Evolutionary conservation across 1,140 invertebrate species (phyloP).

Genomic region (Hycleus cichorii): DNA sequence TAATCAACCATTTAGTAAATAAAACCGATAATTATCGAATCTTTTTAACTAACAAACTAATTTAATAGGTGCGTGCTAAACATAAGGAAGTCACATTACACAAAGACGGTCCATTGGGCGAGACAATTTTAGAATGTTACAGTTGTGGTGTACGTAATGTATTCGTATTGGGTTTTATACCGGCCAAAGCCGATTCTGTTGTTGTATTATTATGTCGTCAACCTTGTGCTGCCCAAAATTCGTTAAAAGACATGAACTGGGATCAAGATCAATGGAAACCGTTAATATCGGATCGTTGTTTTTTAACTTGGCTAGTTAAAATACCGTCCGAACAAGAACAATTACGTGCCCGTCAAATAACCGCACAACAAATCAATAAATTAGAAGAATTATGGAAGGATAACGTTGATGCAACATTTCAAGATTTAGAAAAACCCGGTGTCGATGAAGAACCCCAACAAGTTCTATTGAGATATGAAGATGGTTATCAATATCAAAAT

Average conservation of each 20-base stretch:
- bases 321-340: conserved; percentile 94
- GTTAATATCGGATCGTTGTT: conserved; percentile 90
- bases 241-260: conserved; percentile 91
- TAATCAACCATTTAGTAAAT: conserved; percentile 89
- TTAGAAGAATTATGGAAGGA: conserved; percentile 99
- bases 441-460: conserved; percentile 96
- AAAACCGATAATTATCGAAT: not conserved
- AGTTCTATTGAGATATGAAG: conserved; percentile 71
- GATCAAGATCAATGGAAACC: conserved; percentile 99
- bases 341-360: conserved; percentile 88
- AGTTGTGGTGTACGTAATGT: conserved; percentile 97
- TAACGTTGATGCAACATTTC: conserved; percentile 94
- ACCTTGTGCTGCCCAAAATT: conserved; percentile 95
- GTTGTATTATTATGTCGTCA: conserved; percentile 96
- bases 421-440: conserved; percentile 96
- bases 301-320: conserved; percentile 95
- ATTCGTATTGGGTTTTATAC: conserved; percentile 97
- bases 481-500: conserved; percentile 98
- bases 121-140: conserved; percentile 97
- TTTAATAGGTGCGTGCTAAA: conserved; percentile 70
- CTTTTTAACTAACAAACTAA: not conserved
- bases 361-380: conserved; percentile 94
- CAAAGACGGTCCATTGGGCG: conserved; percentile 93
- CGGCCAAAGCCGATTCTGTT: conserved; percentile 97
- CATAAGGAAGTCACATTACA: conserved; percentile 99